These are phyloP conservation scores for Conchocele bisecta DNA, from an alignment of 2,888 invertebrate genomes.

Conservation along the genomic window DNA sequence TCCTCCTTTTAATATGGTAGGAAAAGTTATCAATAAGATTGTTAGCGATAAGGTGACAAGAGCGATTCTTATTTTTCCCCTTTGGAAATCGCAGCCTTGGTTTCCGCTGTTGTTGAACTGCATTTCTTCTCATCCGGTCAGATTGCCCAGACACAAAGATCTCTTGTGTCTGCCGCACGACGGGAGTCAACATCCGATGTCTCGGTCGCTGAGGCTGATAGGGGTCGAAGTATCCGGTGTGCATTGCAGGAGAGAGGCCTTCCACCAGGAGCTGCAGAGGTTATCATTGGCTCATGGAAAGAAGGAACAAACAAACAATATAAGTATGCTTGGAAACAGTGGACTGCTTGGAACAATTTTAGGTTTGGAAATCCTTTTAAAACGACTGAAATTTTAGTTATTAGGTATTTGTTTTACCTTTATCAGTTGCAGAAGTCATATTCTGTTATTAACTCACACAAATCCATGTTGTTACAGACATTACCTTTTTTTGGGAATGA, in stretches of 20 bases:
- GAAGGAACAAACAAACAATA: background rate
- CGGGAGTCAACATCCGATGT: background rate
- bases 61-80: slow-evolving; percentile 4
- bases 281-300: background rate
- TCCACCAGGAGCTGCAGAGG: background rate
- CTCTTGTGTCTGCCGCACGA: background rate
- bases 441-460: background rate
- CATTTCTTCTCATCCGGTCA: background rate
- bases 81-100: slow-evolving; percentile 17
- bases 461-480: slow-evolving; percentile 2
- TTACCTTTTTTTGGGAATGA: background rate
- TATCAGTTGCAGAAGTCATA: background rate
- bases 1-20: slow-evolving; percentile 12
- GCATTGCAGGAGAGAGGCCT: background rate
- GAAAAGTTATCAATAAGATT: slow-evolving; percentile 6
- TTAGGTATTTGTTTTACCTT: background rate
- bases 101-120: background rate
- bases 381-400: too few relatives aligned
- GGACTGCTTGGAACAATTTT: slow-evolving; percentile 8
- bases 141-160: slow-evolving; percentile 4
- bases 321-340: background rate
- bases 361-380: too few relatives aligned
- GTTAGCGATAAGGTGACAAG: background rate
- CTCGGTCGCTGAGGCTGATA: background rate
- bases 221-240: background rate